Evolutionary conservation across 1,140 invertebrate genomes (phyloP).

Genomic region (Asbolus verrucosus): DNA sequence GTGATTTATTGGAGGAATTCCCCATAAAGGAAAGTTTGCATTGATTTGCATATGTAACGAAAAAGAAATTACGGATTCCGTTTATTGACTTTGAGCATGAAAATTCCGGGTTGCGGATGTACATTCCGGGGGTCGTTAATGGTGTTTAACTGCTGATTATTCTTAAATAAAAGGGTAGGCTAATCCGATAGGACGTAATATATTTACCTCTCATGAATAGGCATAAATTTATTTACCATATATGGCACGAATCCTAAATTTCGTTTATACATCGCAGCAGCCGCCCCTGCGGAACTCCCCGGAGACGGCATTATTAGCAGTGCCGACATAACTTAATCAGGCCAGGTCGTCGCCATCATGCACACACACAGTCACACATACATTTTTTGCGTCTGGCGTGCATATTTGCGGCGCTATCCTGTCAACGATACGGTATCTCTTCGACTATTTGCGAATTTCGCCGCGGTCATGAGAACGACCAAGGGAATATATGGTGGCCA

Average conservation of each 20-base stretch:
- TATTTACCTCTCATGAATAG: neutral
- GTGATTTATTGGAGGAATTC: too few relatives aligned
- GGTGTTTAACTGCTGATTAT: too few relatives aligned
- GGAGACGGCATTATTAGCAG: constrained; percentile 9
- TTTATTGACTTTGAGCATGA: too few relatives aligned
- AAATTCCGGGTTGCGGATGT: too few relatives aligned
- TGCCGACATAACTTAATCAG: constrained; percentile 19
- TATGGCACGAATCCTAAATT: constrained; percentile 1
- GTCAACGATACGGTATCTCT: constrained; percentile 36
- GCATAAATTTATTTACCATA: neutral
- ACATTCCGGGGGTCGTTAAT: too few relatives aligned
- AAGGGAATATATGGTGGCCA: constrained; percentile 55
- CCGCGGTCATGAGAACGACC: constrained; percentile 48
- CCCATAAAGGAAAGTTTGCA: too few relatives aligned
- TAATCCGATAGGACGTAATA: too few relatives aligned
- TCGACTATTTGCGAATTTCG: constrained; percentile 52
- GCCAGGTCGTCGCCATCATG: constrained; percentile 12
- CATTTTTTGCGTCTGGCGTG: constrained; percentile 2
- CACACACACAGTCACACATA: constrained; percentile 7
- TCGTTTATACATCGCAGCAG: constrained; percentile 12
- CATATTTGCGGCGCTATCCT: constrained; percentile 19
- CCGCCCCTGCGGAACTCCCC: neutral
- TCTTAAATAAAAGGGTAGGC: too few relatives aligned
- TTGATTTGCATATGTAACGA: too few relatives aligned
- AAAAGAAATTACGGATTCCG: too few relatives aligned